Evolutionary conservation across 2,888 invertebrate genomes (phyloP), one percentile per base, ranked within the genome.

Genomic region (Tetheella fluctuosa): DNA sequence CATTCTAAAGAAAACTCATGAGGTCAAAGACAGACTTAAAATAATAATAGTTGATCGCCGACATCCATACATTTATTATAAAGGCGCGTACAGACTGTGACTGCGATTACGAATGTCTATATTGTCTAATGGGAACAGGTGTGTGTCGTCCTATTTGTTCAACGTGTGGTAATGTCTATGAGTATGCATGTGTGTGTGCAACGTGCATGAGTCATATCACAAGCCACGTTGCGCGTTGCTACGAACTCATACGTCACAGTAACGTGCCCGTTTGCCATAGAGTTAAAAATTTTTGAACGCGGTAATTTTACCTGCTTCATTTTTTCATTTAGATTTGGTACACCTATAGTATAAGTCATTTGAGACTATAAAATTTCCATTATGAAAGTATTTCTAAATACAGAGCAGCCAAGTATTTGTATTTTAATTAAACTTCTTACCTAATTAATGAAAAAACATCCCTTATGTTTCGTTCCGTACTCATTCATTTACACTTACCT

Each of bases 161-260:
- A 23, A 34, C 34, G 34, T 23, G 23, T 13, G 15, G 12, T 52
- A 10, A 10, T 23, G 30, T 39, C n/a, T 48, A 20, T 48, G 48
- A 20, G 17, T 20, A 8, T 10, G 42, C 17, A 13, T 34, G 39
- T 30, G 17, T 20, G 37, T 7, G 39, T 30, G 37, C 48, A 52
- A 39, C 55, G 55, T 55, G 55, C 55, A 55, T 55, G 55, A 55
- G 37, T 57, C 57, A 48, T n/a, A 37, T 1, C 37, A 13, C 42
- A 23, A n/a, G 57, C 42, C 42, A 57, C 57, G 42, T 42, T 57
- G n/a, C 37, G 39, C 53, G 52, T 52, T 53, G 52, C 23, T 56
- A 25, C 28, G 37, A 39, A 39, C 25, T 17, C 25, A 59, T 37
- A 48, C 54, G 37, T 55, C 55, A 55, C 34, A 17, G 6, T 34